Base-by-base conservation (phyloP, 2,888 invertebrate species). In the Drosophila percnosoma region DNA sequence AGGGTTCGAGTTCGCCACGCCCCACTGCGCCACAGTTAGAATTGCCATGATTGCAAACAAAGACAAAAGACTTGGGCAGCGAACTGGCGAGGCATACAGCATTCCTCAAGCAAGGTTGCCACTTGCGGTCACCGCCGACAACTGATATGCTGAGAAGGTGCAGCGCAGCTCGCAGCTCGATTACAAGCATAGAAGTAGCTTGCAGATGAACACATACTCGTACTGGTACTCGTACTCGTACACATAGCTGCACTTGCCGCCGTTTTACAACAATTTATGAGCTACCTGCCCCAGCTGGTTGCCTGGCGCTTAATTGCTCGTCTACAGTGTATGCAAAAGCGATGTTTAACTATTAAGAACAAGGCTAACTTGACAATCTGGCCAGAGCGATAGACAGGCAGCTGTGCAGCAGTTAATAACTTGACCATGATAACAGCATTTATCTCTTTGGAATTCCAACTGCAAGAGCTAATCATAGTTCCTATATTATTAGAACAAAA, bases 61-160 rank as follows among this genome's bases (percentile, higher is more conserved):
- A 34, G 0, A 85, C 87, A 73, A 84, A 83, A 82, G 89, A 87
- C 89, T 87, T 81, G 79, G 78, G 77, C 89, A 82, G 80, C 83
- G 54, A 87, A 82, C 85, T 78, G 59, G 62, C 76, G 77, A 65
- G 72, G 72, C 68, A 72, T 53, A 58, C 80, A 33, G 54, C 78
- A 78, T 78, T 78, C 78, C 78, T 29, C 52, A 51, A 45, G 62
- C 68, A 78, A 78, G 81, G 78, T 76, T 76, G 72, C 65, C 51
- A 48, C 72, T 78, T 78, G 83, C 62, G 83, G 89, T 84, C 83
- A 89, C 31, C 67, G n/a, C 69, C 53, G 78, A 58, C 75, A 87
- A 61, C 63, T 62, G 89, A 84, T 87, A 84, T 66, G 29, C 64
- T 78, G 80, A 63, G 75, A 76, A 71, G 71, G 52, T 52, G 65